phyloP scores from a whole-genome alignment of 1,140 invertebrate species.

The Drosophila paulistorum region DNA sequence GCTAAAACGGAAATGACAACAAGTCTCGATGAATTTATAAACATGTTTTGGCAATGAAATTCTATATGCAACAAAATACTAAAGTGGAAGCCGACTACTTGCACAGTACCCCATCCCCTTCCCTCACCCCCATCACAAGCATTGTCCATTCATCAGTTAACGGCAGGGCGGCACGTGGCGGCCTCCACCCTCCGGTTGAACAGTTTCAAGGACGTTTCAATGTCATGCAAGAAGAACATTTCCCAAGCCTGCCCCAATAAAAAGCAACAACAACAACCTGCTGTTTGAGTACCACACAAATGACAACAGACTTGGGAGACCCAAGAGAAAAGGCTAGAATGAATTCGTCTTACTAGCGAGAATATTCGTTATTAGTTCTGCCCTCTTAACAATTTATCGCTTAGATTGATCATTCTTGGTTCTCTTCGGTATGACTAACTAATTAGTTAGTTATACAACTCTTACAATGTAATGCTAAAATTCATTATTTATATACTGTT shows the following conservation, averaged over 20 bases:
- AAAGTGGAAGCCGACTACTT: conserved; percentile 5
- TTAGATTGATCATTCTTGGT: no score
- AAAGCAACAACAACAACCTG: conserved; percentile 8
- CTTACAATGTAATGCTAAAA: neutral
- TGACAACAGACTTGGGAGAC: conserved; percentile 48
- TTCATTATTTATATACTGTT: neutral
- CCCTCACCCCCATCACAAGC: conserved; percentile 16
- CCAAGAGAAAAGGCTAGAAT: conserved; percentile 46
- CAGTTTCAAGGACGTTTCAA: conserved; percentile 66
- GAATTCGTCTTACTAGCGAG: neutral
- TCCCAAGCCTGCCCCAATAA: conserved; percentile 47
- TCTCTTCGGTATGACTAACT: neutral
- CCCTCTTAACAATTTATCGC: neutral
- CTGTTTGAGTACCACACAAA: conserved; percentile 33
- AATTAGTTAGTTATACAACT: neutral
- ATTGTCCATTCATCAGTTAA: conserved; percentile 28
- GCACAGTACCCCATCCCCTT: neutral
- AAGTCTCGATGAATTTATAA: conserved; percentile 54
- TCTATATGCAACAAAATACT: conserved; percentile 32
- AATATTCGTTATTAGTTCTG: neutral
- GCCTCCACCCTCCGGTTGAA: conserved; percentile 12
- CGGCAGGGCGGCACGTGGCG: conserved; percentile 53
- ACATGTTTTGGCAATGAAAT: conserved; percentile 67
- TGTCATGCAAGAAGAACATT: conserved; percentile 43
- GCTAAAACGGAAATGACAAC: conserved; percentile 64